phyloP scores from a whole-genome alignment of 2,113 vertebrate species.

The Mirza zaza region DNA sequence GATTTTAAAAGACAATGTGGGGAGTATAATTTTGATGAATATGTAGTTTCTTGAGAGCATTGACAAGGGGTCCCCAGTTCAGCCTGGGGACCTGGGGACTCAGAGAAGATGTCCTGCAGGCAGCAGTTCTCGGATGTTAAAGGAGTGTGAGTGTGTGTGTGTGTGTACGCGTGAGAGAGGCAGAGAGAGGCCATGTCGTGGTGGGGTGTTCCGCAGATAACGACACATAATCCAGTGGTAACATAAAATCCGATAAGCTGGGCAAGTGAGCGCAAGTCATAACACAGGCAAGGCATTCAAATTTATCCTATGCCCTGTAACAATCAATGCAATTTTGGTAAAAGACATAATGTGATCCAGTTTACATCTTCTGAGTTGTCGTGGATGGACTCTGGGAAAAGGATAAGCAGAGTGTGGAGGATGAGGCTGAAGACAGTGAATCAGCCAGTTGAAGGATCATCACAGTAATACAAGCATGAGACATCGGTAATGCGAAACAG shows the following conservation, averaged over 20 bases:
- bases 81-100: background rate
- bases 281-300: background rate
- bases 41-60: background rate
- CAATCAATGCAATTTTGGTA: background rate
- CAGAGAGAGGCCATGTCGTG: background rate
- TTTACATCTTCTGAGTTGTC: background rate
- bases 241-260: background rate
- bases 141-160: background rate
- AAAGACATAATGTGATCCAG: background rate
- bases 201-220: background rate
- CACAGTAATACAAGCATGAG: background rate
- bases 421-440: background rate
- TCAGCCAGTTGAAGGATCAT: background rate
- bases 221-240: background rate
- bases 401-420: background rate
- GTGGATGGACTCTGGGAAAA: background rate
- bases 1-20: background rate
- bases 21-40: background rate
- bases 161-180: background rate
- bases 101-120: background rate
- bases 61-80: background rate
- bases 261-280: background rate
- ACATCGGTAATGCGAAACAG: accelerated
- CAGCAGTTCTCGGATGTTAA: background rate
- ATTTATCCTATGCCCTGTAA: background rate